These are phyloP conservation scores for Teleiodes luculella DNA, from an alignment of 2,888 invertebrate species.

Conservation along the genomic window DNA sequence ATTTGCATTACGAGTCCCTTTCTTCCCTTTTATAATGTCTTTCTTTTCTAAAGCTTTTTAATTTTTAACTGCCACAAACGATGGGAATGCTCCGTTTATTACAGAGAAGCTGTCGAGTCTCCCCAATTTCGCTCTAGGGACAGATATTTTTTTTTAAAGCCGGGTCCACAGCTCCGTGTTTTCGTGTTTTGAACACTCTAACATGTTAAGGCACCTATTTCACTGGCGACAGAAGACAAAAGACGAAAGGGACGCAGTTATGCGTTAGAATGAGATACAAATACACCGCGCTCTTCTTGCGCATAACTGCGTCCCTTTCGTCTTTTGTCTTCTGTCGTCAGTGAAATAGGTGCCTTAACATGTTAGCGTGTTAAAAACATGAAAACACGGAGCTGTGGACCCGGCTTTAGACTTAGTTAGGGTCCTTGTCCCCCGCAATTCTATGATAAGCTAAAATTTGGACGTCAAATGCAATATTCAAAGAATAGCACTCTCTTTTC, in stretches of 20 bases:
- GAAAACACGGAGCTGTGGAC: too few species aligned
- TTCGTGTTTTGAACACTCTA: too few species aligned
- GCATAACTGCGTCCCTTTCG: too few species aligned
- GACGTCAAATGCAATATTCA: slow-evolving; percentile 65
- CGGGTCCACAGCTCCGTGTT: too few species aligned
- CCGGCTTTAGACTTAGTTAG: slow-evolving; percentile 33
- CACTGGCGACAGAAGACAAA: too few species aligned
- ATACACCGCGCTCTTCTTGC: too few species aligned
- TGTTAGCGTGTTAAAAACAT: too few species aligned
- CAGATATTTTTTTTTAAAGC: slow-evolving; percentile 41
- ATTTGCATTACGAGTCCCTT: not conserved
- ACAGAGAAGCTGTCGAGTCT: not conserved
- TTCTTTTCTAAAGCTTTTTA: not conserved
- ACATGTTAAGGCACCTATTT: too few species aligned
- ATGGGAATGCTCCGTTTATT: not conserved
- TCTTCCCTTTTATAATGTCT: slow-evolving; percentile 7
- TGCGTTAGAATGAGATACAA: too few species aligned
- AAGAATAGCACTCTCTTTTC: slow-evolving; percentile 56
- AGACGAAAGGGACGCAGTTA: too few species aligned
- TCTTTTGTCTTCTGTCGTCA: too few species aligned
- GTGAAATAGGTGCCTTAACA: too few species aligned
- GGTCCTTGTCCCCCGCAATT: slow-evolving; percentile 23
- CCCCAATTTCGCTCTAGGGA: slow-evolving; percentile 15
- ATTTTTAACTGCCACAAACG: not conserved
- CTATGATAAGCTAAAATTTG: slow-evolving; percentile 51